Conservation (phyloP, 2,797 vertebrate genomes). For the Neomorphus geoffroyi region DNA sequence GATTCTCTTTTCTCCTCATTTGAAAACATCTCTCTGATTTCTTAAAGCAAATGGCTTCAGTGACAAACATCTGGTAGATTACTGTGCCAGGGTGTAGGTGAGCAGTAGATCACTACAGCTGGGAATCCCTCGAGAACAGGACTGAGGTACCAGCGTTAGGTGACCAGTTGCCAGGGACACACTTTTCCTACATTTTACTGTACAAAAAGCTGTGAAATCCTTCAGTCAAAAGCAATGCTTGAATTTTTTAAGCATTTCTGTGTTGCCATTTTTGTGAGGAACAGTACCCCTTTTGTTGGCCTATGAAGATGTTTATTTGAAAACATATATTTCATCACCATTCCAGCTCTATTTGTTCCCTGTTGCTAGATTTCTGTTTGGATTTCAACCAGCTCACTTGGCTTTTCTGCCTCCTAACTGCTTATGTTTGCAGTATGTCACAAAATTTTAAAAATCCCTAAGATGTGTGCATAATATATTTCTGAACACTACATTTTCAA, state of each 20-base stretch:
- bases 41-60: neutral
- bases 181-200: neutral
- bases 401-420: neutral
- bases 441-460: neutral
- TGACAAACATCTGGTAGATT: neutral
- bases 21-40: neutral
- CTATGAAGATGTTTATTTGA: neutral
- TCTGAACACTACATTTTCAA: neutral
- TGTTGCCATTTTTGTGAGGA: neutral
- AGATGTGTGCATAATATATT: neutral
- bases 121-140: neutral
- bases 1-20: too few relatives aligned
- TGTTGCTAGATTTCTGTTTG: neutral
- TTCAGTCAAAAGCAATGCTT: neutral
- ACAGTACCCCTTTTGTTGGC: neutral
- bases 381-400: neutral
- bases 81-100: fast-evolving
- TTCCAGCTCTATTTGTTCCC: neutral
- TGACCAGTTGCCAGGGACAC: neutral
- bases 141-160: neutral
- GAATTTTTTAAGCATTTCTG: neutral
- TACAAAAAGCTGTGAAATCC: neutral
- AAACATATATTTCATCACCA: neutral
- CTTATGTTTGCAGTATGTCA: neutral
- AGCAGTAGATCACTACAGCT: neutral